Evolutionary conservation across 2,797 vertebrate genomes (phyloP).

Genomic region (Molossus alvarezi): DNA sequence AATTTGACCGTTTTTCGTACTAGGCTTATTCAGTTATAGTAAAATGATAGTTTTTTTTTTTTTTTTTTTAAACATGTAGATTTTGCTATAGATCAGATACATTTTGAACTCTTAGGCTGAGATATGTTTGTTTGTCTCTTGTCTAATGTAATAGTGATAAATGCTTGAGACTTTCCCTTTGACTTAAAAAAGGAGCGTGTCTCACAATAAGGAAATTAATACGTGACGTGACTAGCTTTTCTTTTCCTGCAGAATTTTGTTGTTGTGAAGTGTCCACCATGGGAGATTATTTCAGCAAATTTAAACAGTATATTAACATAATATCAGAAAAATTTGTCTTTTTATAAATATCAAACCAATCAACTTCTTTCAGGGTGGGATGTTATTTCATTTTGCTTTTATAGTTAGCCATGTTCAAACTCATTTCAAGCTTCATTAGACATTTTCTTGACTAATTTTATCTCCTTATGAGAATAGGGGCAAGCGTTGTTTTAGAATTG

Average conservation of each 20-base stretch:
- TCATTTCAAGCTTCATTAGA: slow-evolving; percentile 24
- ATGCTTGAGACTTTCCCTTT: background rate
- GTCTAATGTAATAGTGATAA: background rate
- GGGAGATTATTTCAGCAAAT: slow-evolving; percentile 45
- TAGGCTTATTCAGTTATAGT: slow-evolving; percentile 17
- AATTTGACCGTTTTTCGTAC: background rate
- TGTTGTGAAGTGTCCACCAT: slow-evolving; percentile 14
- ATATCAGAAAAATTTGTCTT: background rate
- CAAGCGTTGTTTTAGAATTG: slow-evolving; percentile 4
- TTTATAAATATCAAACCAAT: slow-evolving; percentile 8
- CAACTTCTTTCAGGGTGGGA: background rate
- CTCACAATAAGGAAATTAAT: slow-evolving; percentile 42
- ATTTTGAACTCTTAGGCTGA: slow-evolving; percentile 3
- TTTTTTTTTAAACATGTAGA: background rate
- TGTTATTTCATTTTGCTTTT: slow-evolving; percentile 43
- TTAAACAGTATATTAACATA: slow-evolving; percentile 5
- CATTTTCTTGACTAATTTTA: slow-evolving; percentile 54
- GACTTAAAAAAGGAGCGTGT: slow-evolving; percentile 30
- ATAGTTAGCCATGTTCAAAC: background rate
- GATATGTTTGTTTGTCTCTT: background rate
- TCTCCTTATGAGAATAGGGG: background rate
- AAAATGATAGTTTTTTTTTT: background rate
- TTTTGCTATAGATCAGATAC: slow-evolving; percentile 32
- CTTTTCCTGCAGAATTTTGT: slow-evolving; percentile 50
- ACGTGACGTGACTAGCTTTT: background rate